These are phyloP conservation scores for Ictalurus furcatus DNA, from an alignment of 2,113 vertebrate genomes.

Conservation along the genomic window DNA sequence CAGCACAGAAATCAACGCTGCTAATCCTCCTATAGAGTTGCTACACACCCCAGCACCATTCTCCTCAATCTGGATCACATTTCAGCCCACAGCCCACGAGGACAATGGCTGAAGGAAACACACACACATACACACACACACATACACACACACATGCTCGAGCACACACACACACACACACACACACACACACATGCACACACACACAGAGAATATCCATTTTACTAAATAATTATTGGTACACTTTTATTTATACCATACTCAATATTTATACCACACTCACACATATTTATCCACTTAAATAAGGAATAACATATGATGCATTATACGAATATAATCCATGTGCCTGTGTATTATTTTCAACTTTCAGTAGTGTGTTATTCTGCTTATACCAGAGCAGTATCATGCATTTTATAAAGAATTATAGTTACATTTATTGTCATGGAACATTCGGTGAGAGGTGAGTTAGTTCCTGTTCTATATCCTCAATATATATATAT, in stretches of 20 bases:
- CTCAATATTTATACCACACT: neutral
- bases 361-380: neutral
- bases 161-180: neutral
- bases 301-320: neutral
- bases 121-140: neutral
- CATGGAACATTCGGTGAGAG: neutral
- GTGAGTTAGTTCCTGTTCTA: neutral
- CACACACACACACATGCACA: constrained; percentile 16
- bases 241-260: neutral
- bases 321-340: neutral
- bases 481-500: no score
- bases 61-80: constrained; percentile 40
- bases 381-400: neutral
- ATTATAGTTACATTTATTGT: neutral
- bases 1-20: constrained; percentile 45
- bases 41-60: constrained; percentile 34
- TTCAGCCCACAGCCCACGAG: constrained; percentile 34
- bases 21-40: constrained; percentile 48
- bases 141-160: constrained; percentile 2
- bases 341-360: neutral
- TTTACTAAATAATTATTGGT: neutral
- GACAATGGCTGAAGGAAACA: constrained; percentile 23
- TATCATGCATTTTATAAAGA: no score
- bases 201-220: neutral
- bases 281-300: neutral